Evolutionary conservation across 1,140 invertebrate species (phyloP).

Genomic region (Papilio polytes): DNA sequence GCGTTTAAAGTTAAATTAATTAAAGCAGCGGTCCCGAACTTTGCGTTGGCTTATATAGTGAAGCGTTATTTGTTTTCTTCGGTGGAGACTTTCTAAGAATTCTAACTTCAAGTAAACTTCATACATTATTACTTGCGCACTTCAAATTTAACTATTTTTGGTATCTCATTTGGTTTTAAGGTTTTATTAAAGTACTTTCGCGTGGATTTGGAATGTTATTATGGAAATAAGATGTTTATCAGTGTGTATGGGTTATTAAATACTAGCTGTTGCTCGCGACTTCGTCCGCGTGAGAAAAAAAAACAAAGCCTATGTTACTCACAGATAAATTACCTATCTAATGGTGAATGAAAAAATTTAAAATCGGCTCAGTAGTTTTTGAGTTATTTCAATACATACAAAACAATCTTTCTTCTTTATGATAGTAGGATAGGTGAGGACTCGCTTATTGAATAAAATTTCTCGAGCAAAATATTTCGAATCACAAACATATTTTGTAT

Average conservation of each 20-base stretch:
- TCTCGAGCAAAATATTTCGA: too few relatives aligned
- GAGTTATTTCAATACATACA: too few relatives aligned
- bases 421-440: not conserved
- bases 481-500: too few relatives aligned
- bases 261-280: too few relatives aligned
- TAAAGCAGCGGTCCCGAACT: not conserved
- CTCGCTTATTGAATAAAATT: not conserved
- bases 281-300: too few relatives aligned
- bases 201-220: not conserved
- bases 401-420: too few relatives aligned
- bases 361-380: too few relatives aligned
- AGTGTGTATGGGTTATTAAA: not conserved
- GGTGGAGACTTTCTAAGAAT: not conserved
- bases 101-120: constrained; percentile 14
- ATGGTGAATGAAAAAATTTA: too few relatives aligned
- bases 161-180: not conserved
- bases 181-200: not conserved
- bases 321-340: too few relatives aligned
- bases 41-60: not conserved
- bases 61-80: not conserved
- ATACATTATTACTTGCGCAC: not conserved
- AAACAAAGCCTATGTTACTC: too few relatives aligned
- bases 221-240: not conserved
- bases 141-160: not conserved
- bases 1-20: constrained; percentile 24